Base-by-base conservation (phyloP, 2,113 vertebrate species). In the Laterallus jamaicensis region DNA sequence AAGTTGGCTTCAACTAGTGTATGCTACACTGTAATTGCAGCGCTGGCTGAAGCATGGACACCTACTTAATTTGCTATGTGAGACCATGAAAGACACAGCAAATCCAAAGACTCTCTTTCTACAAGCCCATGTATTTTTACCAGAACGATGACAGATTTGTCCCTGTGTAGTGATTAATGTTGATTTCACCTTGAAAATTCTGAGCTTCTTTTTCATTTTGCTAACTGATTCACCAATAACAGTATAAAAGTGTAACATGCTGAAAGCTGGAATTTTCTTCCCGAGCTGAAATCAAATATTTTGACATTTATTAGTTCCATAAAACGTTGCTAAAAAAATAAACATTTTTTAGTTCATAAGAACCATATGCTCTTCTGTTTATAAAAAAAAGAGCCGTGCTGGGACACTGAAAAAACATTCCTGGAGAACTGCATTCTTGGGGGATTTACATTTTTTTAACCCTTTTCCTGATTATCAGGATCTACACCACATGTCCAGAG, bases 301-400 rank as follows among this genome's bases (percentile, higher is more conserved):
- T 97, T 94, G 96, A 95, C 92, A 91, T 95, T 96, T 95, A 95
- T 96, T 97, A 93, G 90, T 89, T 95, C 96, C 92, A 92, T 97
- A 94, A 96, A 97, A 95, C 59, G 9, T 32, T 96, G 70, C 86
- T 96, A 92, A 92, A 95, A 97, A 96, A 97, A 97, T 91, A 96
- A 96, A 93, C 89, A 96, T 82, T 87, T 87, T 71, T 90, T 82
- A 94, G 86, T 97, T 97, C 86, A 90, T 94, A 95, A 96, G 96
- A 97, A 96, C 95, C 97, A 96, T 91, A 92, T 92, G 95, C 79
- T 94, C 78, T 64, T 76, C 85, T 91, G 89, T 96, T 97, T 96
- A 90, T 92, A 90, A 95, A 88, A 95, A 88, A 95, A 95, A 55
- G 82, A 92, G 68, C 78, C 87, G 86, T 78, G 67, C 52, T 86